phyloP scores from a whole-genome alignment of 92 coral and sea anemone genomes.

The Epizoanthus illoricatus region DNA sequence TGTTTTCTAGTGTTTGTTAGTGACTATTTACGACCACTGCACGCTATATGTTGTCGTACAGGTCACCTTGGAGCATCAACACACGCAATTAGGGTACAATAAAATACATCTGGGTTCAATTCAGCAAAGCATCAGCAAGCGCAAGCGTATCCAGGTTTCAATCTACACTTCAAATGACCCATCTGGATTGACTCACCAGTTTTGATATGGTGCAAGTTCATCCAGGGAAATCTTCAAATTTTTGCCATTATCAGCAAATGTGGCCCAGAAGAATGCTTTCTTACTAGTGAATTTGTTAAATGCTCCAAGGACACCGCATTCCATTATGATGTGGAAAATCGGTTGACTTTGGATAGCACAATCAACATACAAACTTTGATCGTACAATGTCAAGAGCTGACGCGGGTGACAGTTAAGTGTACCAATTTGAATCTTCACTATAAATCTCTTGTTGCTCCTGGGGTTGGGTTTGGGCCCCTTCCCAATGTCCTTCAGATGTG shows the following conservation, averaged over 20 bases:
- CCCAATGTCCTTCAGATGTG: conserved; percentile 61
- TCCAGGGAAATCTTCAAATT: conserved; percentile 56
- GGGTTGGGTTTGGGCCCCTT: conserved; percentile 58
- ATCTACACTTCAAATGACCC: too few species aligned
- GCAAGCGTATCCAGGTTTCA: too few species aligned
- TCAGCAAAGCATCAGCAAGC: too few species aligned
- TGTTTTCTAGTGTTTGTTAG: too few species aligned
- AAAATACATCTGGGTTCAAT: too few species aligned
- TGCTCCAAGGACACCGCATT: conserved; percentile 79
- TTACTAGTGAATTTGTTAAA: conserved; percentile 50
- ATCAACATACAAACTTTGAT: conserved; percentile 50
- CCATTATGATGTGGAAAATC: conserved; percentile 63
- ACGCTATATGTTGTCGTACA: too few species aligned
- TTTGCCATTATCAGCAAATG: conserved; percentile 46
- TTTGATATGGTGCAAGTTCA: conserved; percentile 65
- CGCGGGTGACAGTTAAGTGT: conserved; percentile 50
- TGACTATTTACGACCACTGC: too few species aligned
- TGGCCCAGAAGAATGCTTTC: conserved; percentile 66
- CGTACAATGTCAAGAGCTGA: conserved; percentile 47
- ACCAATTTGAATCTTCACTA: conserved; percentile 64
- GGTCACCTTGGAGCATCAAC: too few species aligned
- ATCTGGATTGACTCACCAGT: conserved; percentile 53
- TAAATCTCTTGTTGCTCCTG: conserved; percentile 46
- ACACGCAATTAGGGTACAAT: too few species aligned
- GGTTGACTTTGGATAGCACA: conserved; percentile 60